These are phyloP conservation scores for Plumapathes pennacea DNA, from an alignment of 92 coral and sea anemone genomes.

Conservation along the genomic window DNA sequence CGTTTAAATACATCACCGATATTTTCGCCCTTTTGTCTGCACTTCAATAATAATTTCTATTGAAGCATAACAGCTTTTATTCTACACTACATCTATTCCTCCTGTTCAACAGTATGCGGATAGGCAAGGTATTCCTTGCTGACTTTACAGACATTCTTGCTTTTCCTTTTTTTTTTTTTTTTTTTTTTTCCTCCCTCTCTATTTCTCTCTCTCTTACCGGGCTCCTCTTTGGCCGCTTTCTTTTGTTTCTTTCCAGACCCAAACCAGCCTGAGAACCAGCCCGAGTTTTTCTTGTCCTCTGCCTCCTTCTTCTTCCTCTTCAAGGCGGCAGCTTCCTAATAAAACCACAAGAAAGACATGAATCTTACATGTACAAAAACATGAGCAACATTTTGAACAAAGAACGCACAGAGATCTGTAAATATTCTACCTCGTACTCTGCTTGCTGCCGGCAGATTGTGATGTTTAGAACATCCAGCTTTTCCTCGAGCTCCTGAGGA, in stretches of 20 bases:
- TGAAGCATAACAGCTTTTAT: too few relatives aligned
- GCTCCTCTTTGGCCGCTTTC: conserved; percentile 42
- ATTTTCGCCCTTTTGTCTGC: too few relatives aligned
- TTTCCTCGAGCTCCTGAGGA: conserved; percentile 66
- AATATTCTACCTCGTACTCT: conserved; percentile 82
- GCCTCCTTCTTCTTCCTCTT: conserved; percentile 83
- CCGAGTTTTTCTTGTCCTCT: conserved; percentile 74
- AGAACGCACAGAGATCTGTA: too few relatives aligned
- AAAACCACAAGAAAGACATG: background rate
- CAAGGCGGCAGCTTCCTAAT: conserved; percentile 76
- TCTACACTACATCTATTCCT: too few relatives aligned
- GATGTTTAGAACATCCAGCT: conserved; percentile 88
- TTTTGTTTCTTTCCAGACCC: conserved; percentile 70
- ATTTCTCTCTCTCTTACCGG: too few relatives aligned
- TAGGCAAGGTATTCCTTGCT: too few relatives aligned
- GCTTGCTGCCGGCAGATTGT: conserved; percentile 93
- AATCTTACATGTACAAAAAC: background rate
- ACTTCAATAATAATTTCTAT: too few relatives aligned
- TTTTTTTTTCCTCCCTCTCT: too few relatives aligned
- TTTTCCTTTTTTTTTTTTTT: too few relatives aligned
- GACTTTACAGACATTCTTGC: too few relatives aligned
- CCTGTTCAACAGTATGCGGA: too few relatives aligned
- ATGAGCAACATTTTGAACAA: background rate
- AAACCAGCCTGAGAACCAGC: conserved; percentile 80
- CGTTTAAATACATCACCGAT: too few relatives aligned